A percentile compares a stretch with the other conserved stretches of the same genome.
Evolutionary conservation across 2,888 invertebrate genomes (phyloP).

Genomic region (Watsonalla binaria): DNA sequence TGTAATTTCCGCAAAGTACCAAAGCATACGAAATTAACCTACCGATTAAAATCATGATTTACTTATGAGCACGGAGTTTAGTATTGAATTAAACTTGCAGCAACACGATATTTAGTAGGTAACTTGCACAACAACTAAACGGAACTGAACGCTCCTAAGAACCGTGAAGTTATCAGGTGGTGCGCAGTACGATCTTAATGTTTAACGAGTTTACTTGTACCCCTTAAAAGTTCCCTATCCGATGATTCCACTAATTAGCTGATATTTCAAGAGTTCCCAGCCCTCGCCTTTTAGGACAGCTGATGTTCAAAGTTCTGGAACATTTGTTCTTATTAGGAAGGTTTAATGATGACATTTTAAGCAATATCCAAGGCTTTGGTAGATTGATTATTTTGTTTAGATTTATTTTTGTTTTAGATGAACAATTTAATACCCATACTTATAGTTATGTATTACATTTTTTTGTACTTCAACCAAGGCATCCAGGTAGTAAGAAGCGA

Average conservation of each 20-base stretch:
- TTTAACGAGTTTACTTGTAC: conserved; percentile 32
- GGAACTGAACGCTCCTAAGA: conserved; percentile 13
- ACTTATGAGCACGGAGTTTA: neutral
- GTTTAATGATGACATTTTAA: neutral
- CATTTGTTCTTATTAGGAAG: neutral
- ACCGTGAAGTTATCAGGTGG: conserved; percentile 32
- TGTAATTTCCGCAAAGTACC: no score
- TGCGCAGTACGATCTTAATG: conserved; percentile 27
- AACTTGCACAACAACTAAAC: conserved; percentile 4
- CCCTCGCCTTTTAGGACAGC: neutral
- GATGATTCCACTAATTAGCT: conserved; percentile 26
- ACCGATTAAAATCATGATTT: no score
- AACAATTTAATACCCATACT: no score
- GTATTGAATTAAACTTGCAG: neutral
- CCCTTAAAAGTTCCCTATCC: conserved; percentile 19
- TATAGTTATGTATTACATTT: no score
- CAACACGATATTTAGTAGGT: neutral
- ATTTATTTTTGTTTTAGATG: no score
- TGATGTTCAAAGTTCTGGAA: neutral
- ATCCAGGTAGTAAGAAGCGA: no score
- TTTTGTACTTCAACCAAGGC: no score
- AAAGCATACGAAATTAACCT: no score
- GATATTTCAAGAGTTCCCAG: conserved; percentile 7
- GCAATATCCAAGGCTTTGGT: neutral
- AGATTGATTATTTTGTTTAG: no score